phyloP scores from a whole-genome alignment of 1,140 invertebrate species.

The Centruroides sculpturatus region DNA sequence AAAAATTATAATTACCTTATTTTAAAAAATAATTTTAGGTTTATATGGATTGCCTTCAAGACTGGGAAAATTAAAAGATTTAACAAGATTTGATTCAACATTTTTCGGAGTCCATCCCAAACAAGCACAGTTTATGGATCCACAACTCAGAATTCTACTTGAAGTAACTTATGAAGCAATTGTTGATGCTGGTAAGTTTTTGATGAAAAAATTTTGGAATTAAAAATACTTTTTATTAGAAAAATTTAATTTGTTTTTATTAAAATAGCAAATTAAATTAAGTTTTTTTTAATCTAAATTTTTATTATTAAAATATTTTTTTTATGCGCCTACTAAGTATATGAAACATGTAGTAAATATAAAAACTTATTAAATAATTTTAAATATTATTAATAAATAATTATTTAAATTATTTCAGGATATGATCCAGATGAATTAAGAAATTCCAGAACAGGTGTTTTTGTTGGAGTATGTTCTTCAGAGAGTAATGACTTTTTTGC shows the following conservation, averaged over 20 bases:
- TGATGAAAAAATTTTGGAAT: too few species aligned
- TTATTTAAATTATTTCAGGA: slow-evolving; percentile 10
- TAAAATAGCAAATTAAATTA: too few species aligned
- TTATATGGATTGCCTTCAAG: slow-evolving; percentile 66
- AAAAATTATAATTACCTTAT: too few species aligned
- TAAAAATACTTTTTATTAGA: too few species aligned
- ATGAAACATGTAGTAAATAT: too few species aligned
- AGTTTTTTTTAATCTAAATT: too few species aligned
- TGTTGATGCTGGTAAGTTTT: slow-evolving; percentile 61
- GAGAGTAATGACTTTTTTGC: slow-evolving; percentile 72
- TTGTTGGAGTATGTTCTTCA: slow-evolving; percentile 69
- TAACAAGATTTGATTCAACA: slow-evolving; percentile 74
- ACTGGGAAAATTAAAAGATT: slow-evolving; percentile 76
- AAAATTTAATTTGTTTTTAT: too few species aligned
- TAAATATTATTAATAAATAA: too few species aligned
- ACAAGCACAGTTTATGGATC: slow-evolving; percentile 91
- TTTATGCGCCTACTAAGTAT: too few species aligned
- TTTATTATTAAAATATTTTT: too few species aligned
- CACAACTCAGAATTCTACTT: slow-evolving; percentile 75
- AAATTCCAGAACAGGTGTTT: slow-evolving; percentile 69
- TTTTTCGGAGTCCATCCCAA: slow-evolving; percentile 87
- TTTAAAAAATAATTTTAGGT: slow-evolving; percentile 24
- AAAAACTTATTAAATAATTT: too few species aligned
- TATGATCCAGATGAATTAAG: slow-evolving; percentile 26
- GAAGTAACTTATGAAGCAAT: slow-evolving; percentile 91